Percentiles rank a stretch among this genome's conserved stretches.
phyloP scores from a whole-genome alignment of 2,888 invertebrate species.

The Epirrhoe tristata region DNA sequence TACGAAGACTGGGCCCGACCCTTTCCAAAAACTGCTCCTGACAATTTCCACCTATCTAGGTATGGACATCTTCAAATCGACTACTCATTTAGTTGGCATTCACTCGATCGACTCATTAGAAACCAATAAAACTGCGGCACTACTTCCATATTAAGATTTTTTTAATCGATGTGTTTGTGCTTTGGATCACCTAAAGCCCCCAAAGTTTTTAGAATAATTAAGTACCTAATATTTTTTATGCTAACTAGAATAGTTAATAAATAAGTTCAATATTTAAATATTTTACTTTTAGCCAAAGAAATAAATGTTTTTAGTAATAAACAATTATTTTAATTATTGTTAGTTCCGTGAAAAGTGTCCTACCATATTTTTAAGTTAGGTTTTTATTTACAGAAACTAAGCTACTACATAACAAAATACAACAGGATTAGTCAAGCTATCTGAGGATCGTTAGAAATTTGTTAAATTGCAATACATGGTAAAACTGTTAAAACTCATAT shows the following conservation, averaged over 20 bases:
- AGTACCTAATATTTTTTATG: background rate
- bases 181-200: slow-evolving; percentile 18
- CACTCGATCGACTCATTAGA: slow-evolving; percentile 90
- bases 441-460: too few species aligned
- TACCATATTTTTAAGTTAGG: background rate
- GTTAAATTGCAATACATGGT: too few species aligned
- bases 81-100: slow-evolving; percentile 93
- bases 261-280: slow-evolving; percentile 11
- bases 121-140: slow-evolving; percentile 62
- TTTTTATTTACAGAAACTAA: too few species aligned
- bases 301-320: slow-evolving; percentile 26
- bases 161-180: background rate
- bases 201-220: too few species aligned
- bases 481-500: too few species aligned
- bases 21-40: slow-evolving; percentile 88
- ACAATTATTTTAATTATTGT: background rate
- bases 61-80: slow-evolving; percentile 93
- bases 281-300: slow-evolving; percentile 41
- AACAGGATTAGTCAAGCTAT: too few species aligned
- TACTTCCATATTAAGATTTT: background rate
- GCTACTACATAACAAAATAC: too few species aligned
- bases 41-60: slow-evolving; percentile 90
- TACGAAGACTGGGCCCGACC: slow-evolving; percentile 89
- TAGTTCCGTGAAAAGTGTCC: background rate
- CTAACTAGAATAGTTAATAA: background rate